Evolutionary conservation across 23 tunicate species (phyloP).

Genomic region (Halocynthia aurantium): DNA sequence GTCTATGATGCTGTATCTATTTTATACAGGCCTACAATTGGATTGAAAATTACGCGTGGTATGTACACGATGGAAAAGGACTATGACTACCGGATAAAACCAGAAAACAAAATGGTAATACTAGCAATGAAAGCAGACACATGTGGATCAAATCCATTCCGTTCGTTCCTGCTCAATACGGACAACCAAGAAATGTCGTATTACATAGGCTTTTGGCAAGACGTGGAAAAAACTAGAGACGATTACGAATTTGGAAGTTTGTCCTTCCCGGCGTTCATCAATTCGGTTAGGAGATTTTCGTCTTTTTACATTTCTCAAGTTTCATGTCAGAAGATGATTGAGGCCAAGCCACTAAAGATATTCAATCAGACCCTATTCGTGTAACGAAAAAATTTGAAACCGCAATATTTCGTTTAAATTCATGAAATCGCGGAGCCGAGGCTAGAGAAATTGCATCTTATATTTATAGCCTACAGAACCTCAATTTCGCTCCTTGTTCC

Average conservation of each 20-base stretch:
- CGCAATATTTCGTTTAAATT: no score
- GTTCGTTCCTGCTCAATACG: slow-evolving; percentile 31
- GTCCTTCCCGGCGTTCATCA: slow-evolving; percentile 27
- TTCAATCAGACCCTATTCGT: no score
- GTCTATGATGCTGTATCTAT: no score
- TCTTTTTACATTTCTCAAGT: no score
- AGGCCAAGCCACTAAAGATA: no score
- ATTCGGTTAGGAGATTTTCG: slow-evolving; percentile 41
- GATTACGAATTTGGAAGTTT: slow-evolving; percentile 63
- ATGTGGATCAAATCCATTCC: slow-evolving; percentile 69
- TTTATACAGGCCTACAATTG: no score
- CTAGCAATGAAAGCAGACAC: slow-evolving; percentile 72
- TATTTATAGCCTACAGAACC: background rate
- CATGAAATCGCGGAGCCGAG: no score
- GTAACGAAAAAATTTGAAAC: no score
- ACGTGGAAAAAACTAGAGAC: slow-evolving; percentile 49
- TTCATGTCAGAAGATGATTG: no score
- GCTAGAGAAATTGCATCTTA: no score
- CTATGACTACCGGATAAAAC: slow-evolving; percentile 28
- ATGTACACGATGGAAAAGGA: slow-evolving; percentile 35
- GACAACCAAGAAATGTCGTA: slow-evolving; percentile 37
- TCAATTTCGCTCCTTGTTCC: background rate
- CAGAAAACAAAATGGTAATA: slow-evolving; percentile 42
- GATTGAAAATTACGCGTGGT: no score
- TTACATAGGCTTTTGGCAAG: slow-evolving; percentile 60